phyloP scores from a whole-genome alignment of 2,888 invertebrate genomes.

The Oxycera nigricornis region DNA sequence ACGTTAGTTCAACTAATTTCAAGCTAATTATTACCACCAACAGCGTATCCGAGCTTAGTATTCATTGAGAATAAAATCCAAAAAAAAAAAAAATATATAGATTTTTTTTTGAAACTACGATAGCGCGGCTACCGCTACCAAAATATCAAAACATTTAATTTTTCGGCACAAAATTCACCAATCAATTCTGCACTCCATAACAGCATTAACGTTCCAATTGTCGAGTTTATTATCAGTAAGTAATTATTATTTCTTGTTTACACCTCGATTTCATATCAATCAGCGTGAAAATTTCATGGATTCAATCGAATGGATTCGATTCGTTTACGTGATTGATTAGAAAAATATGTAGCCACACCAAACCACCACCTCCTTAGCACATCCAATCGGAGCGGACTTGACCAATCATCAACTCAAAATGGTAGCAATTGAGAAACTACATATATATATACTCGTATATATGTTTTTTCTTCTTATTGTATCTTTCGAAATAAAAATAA shows the following conservation, averaged over 20 bases:
- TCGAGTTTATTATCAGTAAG: background rate
- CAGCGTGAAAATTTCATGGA: conserved; percentile 28
- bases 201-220: background rate
- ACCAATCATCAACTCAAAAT: conserved; percentile 26
- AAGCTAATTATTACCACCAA: conserved; percentile 1
- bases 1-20: no score
- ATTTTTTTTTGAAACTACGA: no score
- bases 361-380: conserved; percentile 26
- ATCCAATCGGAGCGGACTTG: conserved; percentile 1
- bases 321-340: conserved; percentile 31
- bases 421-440: conserved; percentile 16
- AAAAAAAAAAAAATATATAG: no score
- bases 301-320: conserved; percentile 6
- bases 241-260: conserved; percentile 28
- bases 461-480: background rate
- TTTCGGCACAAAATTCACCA: background rate
- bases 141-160: background rate
- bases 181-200: background rate
- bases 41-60: conserved; percentile 23
- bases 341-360: background rate
- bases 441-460: background rate
- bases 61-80: no score
- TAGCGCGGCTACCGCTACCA: no score
- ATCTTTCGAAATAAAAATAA: background rate
- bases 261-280: conserved; percentile 28